Percentiles rank a stretch among this genome's conserved stretches.
These are phyloP conservation scores for Craseonycteris thonglongyai DNA, from an alignment of 2,113 vertebrate genomes.

Conservation along the genomic window DNA sequence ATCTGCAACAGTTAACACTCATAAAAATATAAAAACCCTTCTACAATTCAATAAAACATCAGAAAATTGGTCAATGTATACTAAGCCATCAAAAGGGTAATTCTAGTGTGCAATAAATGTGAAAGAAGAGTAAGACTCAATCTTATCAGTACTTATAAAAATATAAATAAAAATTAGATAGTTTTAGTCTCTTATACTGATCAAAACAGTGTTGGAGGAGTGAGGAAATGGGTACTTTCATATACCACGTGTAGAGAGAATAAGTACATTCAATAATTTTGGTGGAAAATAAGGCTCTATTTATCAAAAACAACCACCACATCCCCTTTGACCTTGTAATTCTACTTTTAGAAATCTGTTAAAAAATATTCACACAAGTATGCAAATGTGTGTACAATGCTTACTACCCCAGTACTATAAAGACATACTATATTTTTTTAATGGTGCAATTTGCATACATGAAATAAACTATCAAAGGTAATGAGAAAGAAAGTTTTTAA, in stretches of 20 bases:
- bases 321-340: background rate
- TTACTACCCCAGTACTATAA: background rate
- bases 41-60: background rate
- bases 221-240: background rate
- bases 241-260: too few species aligned
- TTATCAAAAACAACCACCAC: background rate
- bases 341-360: background rate
- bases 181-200: background rate
- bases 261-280: background rate
- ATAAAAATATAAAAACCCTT: slow-evolving; percentile 6
- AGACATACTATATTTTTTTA: background rate
- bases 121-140: background rate
- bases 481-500: background rate
- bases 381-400: background rate
- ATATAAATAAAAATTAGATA: background rate
- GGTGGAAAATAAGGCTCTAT: background rate
- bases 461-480: background rate
- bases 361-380: background rate
- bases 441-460: background rate
- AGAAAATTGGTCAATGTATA: background rate
- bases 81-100: background rate
- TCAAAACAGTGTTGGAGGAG: background rate
- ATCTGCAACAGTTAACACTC: background rate
- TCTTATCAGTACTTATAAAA: background rate
- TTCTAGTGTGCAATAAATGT: background rate